A percentile compares a stretch with the other conserved stretches of the same genome.
These are phyloP conservation scores for Heptranchias perlo DNA, from an alignment of 2,113 vertebrate species.

Conservation along the genomic window DNA sequence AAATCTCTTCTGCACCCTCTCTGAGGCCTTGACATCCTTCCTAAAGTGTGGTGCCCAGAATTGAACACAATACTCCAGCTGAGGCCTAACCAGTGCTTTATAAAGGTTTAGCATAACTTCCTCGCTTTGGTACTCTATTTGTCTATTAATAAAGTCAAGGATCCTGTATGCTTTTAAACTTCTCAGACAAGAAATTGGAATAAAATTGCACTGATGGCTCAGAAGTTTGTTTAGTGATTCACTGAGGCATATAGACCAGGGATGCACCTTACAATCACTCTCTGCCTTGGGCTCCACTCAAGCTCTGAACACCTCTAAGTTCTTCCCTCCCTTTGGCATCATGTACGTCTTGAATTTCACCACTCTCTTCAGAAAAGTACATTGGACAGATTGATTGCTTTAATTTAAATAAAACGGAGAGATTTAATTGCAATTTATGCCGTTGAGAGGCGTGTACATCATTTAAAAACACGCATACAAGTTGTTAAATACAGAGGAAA, in stretches of 20 bases:
- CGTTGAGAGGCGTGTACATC: not conserved
- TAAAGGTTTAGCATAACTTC: no score
- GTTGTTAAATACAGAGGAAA: not conserved
- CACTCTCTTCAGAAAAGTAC: not conserved
- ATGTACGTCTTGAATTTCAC: not conserved
- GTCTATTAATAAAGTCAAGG: no score
- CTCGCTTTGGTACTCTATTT: no score
- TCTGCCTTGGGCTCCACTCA: not conserved
- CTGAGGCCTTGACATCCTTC: no score
- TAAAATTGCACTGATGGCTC: not conserved
- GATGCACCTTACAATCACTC: not conserved
- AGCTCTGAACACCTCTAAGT: not conserved
- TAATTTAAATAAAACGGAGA: not conserved
- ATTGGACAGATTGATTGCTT: not conserved
- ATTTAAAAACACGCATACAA: not conserved
- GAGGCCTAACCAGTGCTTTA: no score
- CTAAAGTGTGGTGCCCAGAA: no score
- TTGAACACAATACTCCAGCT: no score
- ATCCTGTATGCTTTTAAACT: no score
- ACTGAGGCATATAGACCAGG: not conserved
- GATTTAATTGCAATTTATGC: conserved; percentile 6
- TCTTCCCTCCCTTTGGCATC: not conserved
- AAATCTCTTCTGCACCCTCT: no score
- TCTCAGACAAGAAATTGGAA: not conserved
- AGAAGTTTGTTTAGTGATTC: not conserved